A percentile compares a stretch with the other conserved stretches of the same genome.
These are phyloP conservation scores for Anisognathus igniventris DNA, from an alignment of 2,797 vertebrate species.

Conservation along the genomic window DNA sequence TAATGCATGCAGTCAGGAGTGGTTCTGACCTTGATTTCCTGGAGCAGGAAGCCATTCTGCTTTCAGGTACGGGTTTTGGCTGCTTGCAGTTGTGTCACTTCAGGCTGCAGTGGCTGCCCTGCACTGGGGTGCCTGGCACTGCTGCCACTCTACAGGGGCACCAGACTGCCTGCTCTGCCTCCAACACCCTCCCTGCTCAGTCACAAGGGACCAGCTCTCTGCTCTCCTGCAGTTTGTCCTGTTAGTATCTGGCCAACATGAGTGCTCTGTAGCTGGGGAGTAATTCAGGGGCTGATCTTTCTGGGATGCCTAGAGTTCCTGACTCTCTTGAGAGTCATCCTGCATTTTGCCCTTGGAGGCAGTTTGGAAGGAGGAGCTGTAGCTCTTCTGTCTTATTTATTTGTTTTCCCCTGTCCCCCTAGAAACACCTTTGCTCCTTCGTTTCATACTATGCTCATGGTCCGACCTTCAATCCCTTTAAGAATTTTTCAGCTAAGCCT, in stretches of 20 bases:
- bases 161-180: background rate
- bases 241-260: background rate
- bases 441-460: background rate
- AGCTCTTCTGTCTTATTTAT: background rate
- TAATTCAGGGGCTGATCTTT: background rate
- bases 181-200: background rate
- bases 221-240: background rate
- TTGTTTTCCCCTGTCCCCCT: background rate
- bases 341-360: background rate
- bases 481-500: background rate
- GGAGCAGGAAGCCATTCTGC: background rate
- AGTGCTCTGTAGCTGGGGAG: background rate
- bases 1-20: background rate
- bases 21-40: background rate
- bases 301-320: background rate
- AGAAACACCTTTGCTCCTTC: background rate
- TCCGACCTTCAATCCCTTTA: background rate
- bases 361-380: background rate
- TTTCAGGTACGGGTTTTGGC: background rate
- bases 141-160: background rate
- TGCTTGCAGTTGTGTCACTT: rapidly evolving
- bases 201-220: rapidly evolving
- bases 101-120: background rate
- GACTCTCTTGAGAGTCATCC: background rate
- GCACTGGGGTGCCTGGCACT: background rate